A percentile compares a stretch with the other conserved stretches of the same genome.
phyloP scores from a whole-genome alignment of 1,140 invertebrate genomes.

The Ceratosolen solmsi region DNA sequence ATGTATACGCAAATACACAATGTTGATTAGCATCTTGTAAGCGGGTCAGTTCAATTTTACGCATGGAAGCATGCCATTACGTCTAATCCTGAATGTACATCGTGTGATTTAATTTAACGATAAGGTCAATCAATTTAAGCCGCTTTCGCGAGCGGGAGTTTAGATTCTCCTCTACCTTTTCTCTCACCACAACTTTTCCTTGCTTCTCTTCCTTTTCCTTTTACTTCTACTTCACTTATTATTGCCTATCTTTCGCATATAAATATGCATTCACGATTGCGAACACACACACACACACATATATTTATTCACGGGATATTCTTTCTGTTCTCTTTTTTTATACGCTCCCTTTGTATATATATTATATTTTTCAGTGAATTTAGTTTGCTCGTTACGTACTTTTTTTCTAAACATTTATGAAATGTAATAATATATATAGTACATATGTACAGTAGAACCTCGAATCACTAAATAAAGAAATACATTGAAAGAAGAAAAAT shows the following conservation, averaged over 20 bases:
- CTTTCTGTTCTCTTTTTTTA: too few relatives aligned
- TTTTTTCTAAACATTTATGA: not conserved
- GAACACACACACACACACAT: too few relatives aligned
- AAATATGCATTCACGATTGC: too few relatives aligned
- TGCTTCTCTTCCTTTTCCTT: not conserved
- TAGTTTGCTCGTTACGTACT: not conserved
- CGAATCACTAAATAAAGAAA: too few relatives aligned
- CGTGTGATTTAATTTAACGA: slow-evolving; percentile 45
- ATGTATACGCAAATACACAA: slow-evolving; percentile 1
- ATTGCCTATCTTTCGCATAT: too few relatives aligned
- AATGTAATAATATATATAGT: not conserved
- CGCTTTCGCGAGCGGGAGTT: slow-evolving; percentile 17
- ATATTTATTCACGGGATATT: too few relatives aligned
- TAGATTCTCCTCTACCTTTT: not conserved
- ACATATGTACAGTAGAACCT: too few relatives aligned
- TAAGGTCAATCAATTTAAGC: slow-evolving; percentile 48
- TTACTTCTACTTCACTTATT: not conserved
- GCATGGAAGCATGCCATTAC: not conserved
- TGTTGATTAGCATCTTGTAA: slow-evolving; percentile 47
- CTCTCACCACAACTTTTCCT: not conserved
- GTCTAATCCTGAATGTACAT: not conserved
- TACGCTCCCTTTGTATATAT: too few relatives aligned
- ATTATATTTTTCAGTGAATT: too few relatives aligned
- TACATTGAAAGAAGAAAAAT: too few relatives aligned
- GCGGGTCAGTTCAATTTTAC: slow-evolving; percentile 42